Conservation (phyloP, 2,113 vertebrate species). For the Nycticorax nycticorax region DNA sequence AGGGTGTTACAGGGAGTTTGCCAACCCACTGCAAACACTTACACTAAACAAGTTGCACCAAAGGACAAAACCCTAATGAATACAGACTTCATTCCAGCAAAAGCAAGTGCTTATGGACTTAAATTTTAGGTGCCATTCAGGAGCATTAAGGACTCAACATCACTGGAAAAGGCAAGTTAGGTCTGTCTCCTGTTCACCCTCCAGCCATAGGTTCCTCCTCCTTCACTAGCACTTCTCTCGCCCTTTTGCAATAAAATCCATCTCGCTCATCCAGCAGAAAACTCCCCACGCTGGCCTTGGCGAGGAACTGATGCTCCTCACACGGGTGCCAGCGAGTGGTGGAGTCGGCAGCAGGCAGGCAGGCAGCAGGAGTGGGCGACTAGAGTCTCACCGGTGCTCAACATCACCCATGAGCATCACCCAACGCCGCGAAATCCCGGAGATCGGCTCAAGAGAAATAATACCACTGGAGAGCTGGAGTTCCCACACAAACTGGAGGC, state of each 20-base stretch:
- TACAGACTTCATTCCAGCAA: neutral
- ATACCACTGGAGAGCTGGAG: neutral
- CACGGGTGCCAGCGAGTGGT: rapidly evolving
- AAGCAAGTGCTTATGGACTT: neutral
- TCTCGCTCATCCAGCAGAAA: neutral
- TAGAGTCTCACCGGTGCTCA: neutral
- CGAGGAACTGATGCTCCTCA: neutral
- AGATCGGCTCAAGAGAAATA: neutral
- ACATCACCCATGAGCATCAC: neutral
- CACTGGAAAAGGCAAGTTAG: neutral
- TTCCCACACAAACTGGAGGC: rapidly evolving
- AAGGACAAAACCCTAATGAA: neutral
- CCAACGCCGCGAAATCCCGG: rapidly evolving
- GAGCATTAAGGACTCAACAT: neutral
- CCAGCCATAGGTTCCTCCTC: neutral
- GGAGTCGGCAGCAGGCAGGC: neutral
- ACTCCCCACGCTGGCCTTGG: too few species aligned
- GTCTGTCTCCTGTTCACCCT: neutral
- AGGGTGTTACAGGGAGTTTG: neutral
- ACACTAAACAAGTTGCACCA: neutral
- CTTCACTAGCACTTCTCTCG: neutral
- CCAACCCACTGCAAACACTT: neutral
- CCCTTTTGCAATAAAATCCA: neutral
- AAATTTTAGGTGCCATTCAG: neutral
- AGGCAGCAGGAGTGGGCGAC: rapidly evolving